These are phyloP conservation scores for Pseudochirops cupreus DNA, from an alignment of 2,797 vertebrate species.

Conservation along the genomic window DNA sequence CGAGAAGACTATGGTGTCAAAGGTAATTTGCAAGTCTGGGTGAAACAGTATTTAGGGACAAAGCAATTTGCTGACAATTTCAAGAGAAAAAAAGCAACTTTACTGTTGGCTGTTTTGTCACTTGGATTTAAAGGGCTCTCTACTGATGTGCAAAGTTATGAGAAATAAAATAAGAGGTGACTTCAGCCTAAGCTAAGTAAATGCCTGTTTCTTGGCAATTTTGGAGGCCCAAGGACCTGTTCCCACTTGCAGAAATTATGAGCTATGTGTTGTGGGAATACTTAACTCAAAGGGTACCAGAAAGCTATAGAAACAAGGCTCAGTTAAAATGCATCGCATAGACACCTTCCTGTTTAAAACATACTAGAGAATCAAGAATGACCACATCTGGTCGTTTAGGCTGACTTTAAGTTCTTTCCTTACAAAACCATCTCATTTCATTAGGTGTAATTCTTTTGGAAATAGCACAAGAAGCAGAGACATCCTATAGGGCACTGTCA, in stretches of 20 bases:
- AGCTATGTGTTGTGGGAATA: constrained; percentile 36
- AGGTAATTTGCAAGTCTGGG: constrained; percentile 75
- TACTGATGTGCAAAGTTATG: constrained; percentile 73
- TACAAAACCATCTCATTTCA: background rate
- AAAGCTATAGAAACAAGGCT: constrained; percentile 30
- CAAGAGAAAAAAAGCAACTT: constrained; percentile 70
- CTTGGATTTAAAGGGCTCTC: constrained; percentile 75
- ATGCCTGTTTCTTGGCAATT: constrained; percentile 54
- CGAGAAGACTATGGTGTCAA: constrained; percentile 17
- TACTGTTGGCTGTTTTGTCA: constrained; percentile 61
- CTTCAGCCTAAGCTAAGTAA: constrained; percentile 72
- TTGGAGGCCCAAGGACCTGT: constrained; percentile 63
- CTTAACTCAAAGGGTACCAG: constrained; percentile 50
- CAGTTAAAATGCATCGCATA: constrained; percentile 61
- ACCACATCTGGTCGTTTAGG: constrained; percentile 29
- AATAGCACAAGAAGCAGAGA: background rate
- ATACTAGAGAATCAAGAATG: constrained; percentile 48
- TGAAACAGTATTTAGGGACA: constrained; percentile 76
- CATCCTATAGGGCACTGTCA: constrained; percentile 7
- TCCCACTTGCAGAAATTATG: constrained; percentile 67
- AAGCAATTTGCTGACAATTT: constrained; percentile 79
- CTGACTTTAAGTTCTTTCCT: constrained; percentile 34
- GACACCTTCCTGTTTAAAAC: constrained; percentile 53
- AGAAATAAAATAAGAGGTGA: constrained; percentile 71
- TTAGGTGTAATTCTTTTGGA: constrained; percentile 13